phyloP scores from a whole-genome alignment of 2,797 vertebrate genomes.

The Huso huso region DNA sequence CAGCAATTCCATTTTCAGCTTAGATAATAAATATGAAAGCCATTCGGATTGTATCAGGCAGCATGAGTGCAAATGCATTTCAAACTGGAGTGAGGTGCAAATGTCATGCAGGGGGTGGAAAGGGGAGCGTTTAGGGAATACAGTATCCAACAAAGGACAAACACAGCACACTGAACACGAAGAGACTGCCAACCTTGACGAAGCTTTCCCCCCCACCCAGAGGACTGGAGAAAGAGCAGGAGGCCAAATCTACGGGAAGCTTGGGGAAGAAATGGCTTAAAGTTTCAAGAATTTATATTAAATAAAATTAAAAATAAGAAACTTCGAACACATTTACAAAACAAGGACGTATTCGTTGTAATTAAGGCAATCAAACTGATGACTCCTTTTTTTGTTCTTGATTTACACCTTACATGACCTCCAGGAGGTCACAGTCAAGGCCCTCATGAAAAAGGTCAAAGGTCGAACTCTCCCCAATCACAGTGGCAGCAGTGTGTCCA shows the following conservation, averaged over 20 bases:
- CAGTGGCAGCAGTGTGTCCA: slow-evolving; percentile 27
- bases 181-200: slow-evolving; percentile 50
- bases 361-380: background rate
- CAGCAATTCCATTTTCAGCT: too few relatives aligned
- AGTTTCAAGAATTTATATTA: background rate
- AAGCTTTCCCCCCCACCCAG: slow-evolving; percentile 30
- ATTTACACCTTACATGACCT: too few relatives aligned
- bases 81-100: slow-evolving; percentile 16
- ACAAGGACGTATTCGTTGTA: background rate
- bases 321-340: background rate
- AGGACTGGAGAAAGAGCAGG: slow-evolving; percentile 31
- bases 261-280: slow-evolving; percentile 16
- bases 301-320: background rate
- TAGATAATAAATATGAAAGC: too few relatives aligned
- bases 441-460: slow-evolving; percentile 30
- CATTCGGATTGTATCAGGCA: too few relatives aligned
- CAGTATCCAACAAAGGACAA: slow-evolving; percentile 26
- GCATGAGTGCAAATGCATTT: too few relatives aligned
- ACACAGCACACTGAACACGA: slow-evolving; percentile 34
- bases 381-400: background rate
- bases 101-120: slow-evolving; percentile 40
- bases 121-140: slow-evolving; percentile 7
- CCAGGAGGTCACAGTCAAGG: slow-evolving; percentile 20
- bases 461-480: slow-evolving; percentile 27
- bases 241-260: slow-evolving; percentile 10